Base-by-base conservation (phyloP, 2,797 vertebrate genomes). In the Alauda arvensis region DNA sequence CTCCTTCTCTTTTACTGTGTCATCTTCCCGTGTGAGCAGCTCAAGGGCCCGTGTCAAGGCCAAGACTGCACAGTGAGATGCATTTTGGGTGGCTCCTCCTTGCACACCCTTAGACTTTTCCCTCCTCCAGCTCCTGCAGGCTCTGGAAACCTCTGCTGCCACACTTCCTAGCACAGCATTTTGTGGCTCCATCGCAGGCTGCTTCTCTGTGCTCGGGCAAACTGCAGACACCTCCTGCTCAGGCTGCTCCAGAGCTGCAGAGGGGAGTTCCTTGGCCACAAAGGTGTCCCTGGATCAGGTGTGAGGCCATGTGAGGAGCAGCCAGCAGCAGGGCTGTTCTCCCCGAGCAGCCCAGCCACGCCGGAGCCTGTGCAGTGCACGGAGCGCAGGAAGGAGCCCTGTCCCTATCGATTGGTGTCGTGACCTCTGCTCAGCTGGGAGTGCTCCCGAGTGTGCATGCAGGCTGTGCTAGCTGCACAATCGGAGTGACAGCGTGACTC, bases 391-490 rank as follows among this genome's bases (percentile, higher is more conserved):
- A 88, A 87, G 85, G 72, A 80, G 74, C 85, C 72, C 15, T 26
- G 0, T 55, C 61, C 13, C 0, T 66, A 86, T 89, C 2, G 25
- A 90, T 88, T 33, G 1, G 0, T 61, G 19, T 68, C 1, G 4
- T 88, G 94, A 93, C 84, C 85, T 75, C 0, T 71, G 83, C 83
- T 88, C 39, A 6, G 55, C 28, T 21, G 70, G 67, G 87, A 83
- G 45, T 4, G 63, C 49, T 83, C 25, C 87, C 28, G 71, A 89
- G 65, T 4, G 48, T 79, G 81, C 53, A 55, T 63, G 71, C 85
- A 77, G 80, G 80, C 85, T 86, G 87, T 77, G 33, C 83, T 71
- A 40, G 57, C 66, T 56, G 74, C 91, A 86, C 76, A 84, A 8
- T 62, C 68, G 4, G 68, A 89, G 75, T 83, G 93, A 52, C 80